phyloP scores from a whole-genome alignment of 2,113 vertebrate genomes.

The Carettochelys insculpta region DNA sequence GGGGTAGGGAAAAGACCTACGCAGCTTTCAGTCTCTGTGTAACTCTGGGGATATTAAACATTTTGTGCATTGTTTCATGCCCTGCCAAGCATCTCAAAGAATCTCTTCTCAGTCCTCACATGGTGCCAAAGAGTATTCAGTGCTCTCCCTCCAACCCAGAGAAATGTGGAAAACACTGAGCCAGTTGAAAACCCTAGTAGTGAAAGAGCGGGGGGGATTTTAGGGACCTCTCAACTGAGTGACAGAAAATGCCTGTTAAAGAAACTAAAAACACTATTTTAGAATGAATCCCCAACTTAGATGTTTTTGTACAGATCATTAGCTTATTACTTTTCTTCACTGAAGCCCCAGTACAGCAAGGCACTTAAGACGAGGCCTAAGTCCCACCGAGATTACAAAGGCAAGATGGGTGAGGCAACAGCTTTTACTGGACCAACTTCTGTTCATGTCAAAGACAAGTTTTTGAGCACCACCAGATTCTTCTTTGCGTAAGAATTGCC shows the following conservation, averaged over 20 bases:
- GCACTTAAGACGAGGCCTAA: not conserved
- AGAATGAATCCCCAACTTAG: not conserved
- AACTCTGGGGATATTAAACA: not conserved
- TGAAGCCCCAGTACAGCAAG: not conserved
- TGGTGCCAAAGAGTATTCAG: not conserved
- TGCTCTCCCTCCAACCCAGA: not conserved
- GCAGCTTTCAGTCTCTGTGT: not conserved
- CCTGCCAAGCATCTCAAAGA: not conserved
- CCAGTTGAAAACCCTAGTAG: not conserved
- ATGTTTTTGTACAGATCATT: not conserved
- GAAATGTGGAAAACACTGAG: not conserved
- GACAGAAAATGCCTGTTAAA: not conserved
- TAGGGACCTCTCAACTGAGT: not conserved
- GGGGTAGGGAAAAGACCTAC: not conserved
- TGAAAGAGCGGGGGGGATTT: not conserved
- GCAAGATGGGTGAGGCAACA: not conserved
- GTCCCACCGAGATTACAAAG: not conserved
- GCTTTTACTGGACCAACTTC: not conserved
- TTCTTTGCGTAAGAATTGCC: too few relatives aligned
- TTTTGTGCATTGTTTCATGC: constrained; percentile 5
- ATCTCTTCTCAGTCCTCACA: not conserved
- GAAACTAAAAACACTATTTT: not conserved
- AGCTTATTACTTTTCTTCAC: not conserved
- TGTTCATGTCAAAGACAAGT: not conserved
- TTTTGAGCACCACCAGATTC: too few relatives aligned